A percentile compares a stretch with the other conserved stretches of the same genome.
phyloP scores from a whole-genome alignment of 2,797 vertebrate species.

The Anolis apletophallus region DNA sequence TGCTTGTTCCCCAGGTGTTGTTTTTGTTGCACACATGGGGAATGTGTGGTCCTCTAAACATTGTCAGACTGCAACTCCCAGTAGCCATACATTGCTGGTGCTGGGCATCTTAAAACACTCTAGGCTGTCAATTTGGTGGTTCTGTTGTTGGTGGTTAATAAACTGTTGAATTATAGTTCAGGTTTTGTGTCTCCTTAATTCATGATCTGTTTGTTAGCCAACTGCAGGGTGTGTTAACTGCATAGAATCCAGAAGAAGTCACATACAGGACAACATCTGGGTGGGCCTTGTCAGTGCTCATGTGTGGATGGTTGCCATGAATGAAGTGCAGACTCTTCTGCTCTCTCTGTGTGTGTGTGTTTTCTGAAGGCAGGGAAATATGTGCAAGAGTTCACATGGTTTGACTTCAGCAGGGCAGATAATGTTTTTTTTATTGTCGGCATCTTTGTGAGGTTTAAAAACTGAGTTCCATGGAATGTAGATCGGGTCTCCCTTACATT shows the following conservation, averaged over 20 bases:
- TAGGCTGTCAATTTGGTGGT: not conserved
- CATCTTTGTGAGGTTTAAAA: not conserved
- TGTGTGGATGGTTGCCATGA: not conserved
- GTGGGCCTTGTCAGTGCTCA: not conserved
- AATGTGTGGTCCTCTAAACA: not conserved
- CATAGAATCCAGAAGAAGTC: constrained; percentile 19
- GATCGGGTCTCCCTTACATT: not conserved
- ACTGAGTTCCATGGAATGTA: not conserved
- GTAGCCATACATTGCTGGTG: not conserved
- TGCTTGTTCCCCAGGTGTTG: not conserved
- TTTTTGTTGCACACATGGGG: not conserved
- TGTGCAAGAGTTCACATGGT: not conserved
- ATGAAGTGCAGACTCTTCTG: not conserved
- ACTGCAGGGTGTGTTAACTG: not conserved
- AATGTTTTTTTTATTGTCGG: constrained; percentile 1
- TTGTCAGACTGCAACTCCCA: not conserved
- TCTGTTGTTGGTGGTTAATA: not conserved
- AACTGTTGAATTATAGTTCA: not conserved
- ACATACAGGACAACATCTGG: constrained; percentile 33
- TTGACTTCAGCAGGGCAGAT: not conserved
- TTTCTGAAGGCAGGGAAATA: not conserved
- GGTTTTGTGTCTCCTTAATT: not conserved
- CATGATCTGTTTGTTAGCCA: rapidly evolving
- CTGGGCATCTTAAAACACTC: not conserved
- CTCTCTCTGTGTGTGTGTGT: not conserved